Base-by-base conservation (phyloP, 2,888 invertebrate genomes). In the Drosophila infuscata region DNA sequence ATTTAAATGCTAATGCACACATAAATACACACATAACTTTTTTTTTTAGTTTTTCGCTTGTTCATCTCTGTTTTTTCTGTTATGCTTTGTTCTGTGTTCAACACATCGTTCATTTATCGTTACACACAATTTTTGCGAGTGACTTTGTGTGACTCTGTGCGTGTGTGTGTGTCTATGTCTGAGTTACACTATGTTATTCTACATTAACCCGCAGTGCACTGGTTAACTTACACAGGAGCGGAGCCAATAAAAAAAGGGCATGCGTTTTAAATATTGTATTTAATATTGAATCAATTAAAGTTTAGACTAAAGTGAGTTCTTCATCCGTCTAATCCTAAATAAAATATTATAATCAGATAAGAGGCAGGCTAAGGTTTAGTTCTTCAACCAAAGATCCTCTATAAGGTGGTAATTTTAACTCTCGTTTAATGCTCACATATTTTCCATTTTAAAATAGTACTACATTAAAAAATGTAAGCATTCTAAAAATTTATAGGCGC, bases 131-230 rank as follows among this genome's bases (percentile, higher is more conserved):
- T 49, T 52, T n/a, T 71, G 52, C 43, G 63, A 36, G 32, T 20
- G 25, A 15, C n/a, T 12, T 9, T 46, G 17, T 36, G n/a, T 46
- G 20, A 48, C 7, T 54, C 25, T 43, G n/a, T 32, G 43, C 60
- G 25, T 62, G 9, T 61, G 43, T 74, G 25, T 62, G 46, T 65
- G 58, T 66, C 51, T 60, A 46, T 54, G 46, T 63, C 54, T 60
- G 63, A 52, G 66, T 70, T 52, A 57, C 20, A 30, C 29, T 59
- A 64, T 54, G 65, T 56, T 63, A 52, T 56, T 59, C 59, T 64
- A 76, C 62, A 81, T 81, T 78, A 74, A 63, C 68, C 70, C 58
- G 33, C 69, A 74, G 68, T 64, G 70, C 72, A 61, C 48, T 64
- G 60, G 46, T 6, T 66, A 58, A 65, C 46, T 48, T 53, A 29